phyloP scores from a whole-genome alignment of 2,888 invertebrate species.

The Andrena bicolor region DNA sequence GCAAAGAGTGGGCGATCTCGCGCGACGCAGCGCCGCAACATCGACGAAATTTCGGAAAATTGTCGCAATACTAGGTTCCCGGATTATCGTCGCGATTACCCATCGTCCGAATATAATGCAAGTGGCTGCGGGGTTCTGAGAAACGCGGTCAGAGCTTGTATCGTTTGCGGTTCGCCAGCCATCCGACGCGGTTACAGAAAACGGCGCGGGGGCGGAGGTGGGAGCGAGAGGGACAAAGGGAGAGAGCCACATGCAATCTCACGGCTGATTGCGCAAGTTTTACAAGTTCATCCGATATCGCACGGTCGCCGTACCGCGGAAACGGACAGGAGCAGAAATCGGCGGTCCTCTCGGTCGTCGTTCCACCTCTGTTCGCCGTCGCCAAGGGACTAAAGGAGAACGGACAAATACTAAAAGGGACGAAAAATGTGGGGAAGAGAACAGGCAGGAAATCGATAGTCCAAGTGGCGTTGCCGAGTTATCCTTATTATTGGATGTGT shows the following conservation, averaged over 20 bases:
- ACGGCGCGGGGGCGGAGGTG: neutral
- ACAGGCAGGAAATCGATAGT: constrained; percentile 39
- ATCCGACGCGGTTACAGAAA: constrained; percentile 41
- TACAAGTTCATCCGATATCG: constrained; percentile 77
- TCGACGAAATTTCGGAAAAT: constrained; percentile 23
- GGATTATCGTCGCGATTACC: constrained; percentile 25
- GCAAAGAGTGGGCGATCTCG: neutral
- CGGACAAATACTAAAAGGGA: constrained; percentile 3
- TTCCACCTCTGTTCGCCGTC: constrained; percentile 13
- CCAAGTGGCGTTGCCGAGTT: constrained; percentile 37
- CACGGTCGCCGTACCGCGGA: constrained; percentile 49
- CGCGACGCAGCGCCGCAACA: neutral
- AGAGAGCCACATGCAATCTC: constrained; percentile 73
- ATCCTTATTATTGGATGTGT: constrained; percentile 44
- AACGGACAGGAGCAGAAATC: constrained; percentile 37
- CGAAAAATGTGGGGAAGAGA: neutral
- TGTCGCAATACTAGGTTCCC: neutral
- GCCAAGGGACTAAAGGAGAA: neutral
- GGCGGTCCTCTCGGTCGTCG: constrained; percentile 12
- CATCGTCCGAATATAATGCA: constrained; percentile 36
- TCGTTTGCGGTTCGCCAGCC: constrained; percentile 51
- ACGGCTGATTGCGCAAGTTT: constrained; percentile 79
- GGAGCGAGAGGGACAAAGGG: constrained; percentile 14
- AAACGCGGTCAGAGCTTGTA: constrained; percentile 29
- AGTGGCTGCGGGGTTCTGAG: constrained; percentile 18